phyloP scores from a whole-genome alignment of 2,888 invertebrate genomes.

The Ptycholaimellus sp. region DNA sequence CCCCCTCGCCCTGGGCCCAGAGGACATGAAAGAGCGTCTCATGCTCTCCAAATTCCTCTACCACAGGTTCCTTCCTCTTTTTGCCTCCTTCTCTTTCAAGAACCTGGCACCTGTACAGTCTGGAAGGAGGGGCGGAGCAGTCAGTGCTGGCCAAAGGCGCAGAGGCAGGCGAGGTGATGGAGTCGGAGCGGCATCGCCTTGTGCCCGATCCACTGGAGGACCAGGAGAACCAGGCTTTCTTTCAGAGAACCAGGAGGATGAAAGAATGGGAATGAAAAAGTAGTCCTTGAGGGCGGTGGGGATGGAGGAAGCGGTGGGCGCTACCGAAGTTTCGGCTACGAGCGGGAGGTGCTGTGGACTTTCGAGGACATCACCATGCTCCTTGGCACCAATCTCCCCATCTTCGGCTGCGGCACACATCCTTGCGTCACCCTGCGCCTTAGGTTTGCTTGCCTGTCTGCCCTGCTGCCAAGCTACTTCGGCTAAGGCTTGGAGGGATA shows the following conservation, averaged over 20 bases:
- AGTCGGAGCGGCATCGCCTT: background rate
- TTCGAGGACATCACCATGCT: slow-evolving; percentile 87
- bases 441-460: slow-evolving; percentile 28
- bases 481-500: slow-evolving; percentile 36
- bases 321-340: slow-evolving; percentile 33
- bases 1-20: too few relatives aligned
- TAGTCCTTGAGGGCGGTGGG: background rate
- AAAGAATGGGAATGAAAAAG: too few relatives aligned
- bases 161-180: slow-evolving; percentile 3
- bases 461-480: background rate
- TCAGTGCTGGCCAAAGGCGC: background rate
- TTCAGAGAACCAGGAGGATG: too few relatives aligned
- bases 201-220: slow-evolving; percentile 1
- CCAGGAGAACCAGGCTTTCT: too few relatives aligned
- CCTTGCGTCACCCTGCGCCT: slow-evolving; percentile 72
- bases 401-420: slow-evolving; percentile 69
- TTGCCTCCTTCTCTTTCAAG: background rate
- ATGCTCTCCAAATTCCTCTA: slow-evolving; percentile 68
- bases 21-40: slow-evolving; percentile 44
- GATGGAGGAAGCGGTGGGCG: slow-evolving; percentile 23
- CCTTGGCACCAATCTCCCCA: slow-evolving; percentile 76
- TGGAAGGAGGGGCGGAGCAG: slow-evolving; percentile 11
- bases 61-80: slow-evolving; percentile 38
- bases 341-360: slow-evolving; percentile 68
- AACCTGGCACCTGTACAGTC: slow-evolving; percentile 3